These are phyloP conservation scores for Apamea anceps DNA, from an alignment of 2,888 invertebrate species.

Conservation along the genomic window DNA sequence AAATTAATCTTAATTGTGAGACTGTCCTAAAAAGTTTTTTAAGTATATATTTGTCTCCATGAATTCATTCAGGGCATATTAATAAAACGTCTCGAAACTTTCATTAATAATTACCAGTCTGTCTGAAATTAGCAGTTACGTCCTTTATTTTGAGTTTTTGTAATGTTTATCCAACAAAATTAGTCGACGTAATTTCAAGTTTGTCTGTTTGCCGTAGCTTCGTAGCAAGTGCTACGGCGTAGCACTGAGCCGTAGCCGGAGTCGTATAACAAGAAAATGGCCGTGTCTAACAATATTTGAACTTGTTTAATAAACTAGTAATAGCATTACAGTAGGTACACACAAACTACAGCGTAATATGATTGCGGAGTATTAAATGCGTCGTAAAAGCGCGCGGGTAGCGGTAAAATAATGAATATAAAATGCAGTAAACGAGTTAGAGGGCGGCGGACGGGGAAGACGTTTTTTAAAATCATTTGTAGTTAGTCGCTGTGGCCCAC, in stretches of 20 bases:
- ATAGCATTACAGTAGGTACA: slow-evolving; percentile 55
- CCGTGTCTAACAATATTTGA: slow-evolving; percentile 58
- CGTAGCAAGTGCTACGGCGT: slow-evolving; percentile 67
- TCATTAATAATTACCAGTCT: slow-evolving; percentile 27
- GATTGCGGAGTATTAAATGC: slow-evolving; percentile 72
- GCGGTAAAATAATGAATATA: slow-evolving; percentile 80
- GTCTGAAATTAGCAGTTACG: slow-evolving; percentile 7
- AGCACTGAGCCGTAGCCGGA: slow-evolving; percentile 48
- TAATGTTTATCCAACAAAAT: slow-evolving; percentile 32
- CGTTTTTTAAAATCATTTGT: slow-evolving; percentile 84
- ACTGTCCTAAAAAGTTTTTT: slow-evolving; percentile 39
- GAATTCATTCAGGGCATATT: slow-evolving; percentile 28
- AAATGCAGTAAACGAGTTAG: slow-evolving; percentile 81
- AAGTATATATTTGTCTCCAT: slow-evolving; percentile 13
- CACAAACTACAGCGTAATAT: slow-evolving; percentile 65
- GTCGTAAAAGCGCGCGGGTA: slow-evolving; percentile 73
- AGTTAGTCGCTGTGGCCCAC: slow-evolving; percentile 75
- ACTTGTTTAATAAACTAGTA: slow-evolving; percentile 65
- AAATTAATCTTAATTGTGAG: slow-evolving; percentile 48
- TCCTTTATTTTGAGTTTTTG: slow-evolving; percentile 18
- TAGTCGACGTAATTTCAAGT: slow-evolving; percentile 35
- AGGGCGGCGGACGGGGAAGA: slow-evolving; percentile 63
- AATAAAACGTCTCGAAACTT: slow-evolving; percentile 30
- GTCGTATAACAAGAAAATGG: slow-evolving; percentile 45
- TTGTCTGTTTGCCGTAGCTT: slow-evolving; percentile 40